Percentiles rank a stretch among this genome's conserved stretches.
Evolutionary conservation across 2,888 invertebrate genomes (phyloP).

Genomic region (Mesorhabditis belari): DNA sequence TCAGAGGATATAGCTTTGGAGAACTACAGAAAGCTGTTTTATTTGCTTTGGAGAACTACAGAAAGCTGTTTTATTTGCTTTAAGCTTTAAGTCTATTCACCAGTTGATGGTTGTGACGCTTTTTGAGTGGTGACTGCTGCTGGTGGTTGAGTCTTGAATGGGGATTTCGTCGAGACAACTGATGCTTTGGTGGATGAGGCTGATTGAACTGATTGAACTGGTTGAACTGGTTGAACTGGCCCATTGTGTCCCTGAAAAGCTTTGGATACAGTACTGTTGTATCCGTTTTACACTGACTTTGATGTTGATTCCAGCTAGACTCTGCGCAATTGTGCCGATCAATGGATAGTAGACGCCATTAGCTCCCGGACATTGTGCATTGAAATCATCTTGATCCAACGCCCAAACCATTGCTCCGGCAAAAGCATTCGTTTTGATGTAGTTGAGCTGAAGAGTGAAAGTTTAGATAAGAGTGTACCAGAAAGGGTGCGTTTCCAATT

Average conservation of each 20-base stretch:
- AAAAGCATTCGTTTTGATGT: not conserved
- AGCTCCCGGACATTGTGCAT: not conserved
- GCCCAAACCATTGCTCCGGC: not conserved
- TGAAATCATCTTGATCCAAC: not conserved
- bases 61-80: too few relatives aligned
- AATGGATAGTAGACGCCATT: not conserved
- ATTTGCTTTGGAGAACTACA: not conserved
- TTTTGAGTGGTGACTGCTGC: too few relatives aligned
- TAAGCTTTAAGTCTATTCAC: too few relatives aligned
- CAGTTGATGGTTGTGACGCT: too few relatives aligned
- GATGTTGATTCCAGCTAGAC: not conserved
- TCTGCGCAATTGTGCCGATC: not conserved
- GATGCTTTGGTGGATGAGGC: not conserved
- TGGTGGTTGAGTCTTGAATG: too few relatives aligned
- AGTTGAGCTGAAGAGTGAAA: not conserved
- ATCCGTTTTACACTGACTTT: not conserved
- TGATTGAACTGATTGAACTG: not conserved
- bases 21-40: not conserved
- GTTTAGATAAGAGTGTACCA: not conserved
- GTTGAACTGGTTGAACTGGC: too few relatives aligned
- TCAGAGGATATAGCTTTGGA: not conserved
- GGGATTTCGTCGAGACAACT: too few relatives aligned
- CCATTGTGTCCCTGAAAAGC: too few relatives aligned
- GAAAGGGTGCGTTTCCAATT: too few relatives aligned
- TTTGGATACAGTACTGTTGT: too few relatives aligned